These are phyloP conservation scores for Rutilus rutilus DNA, from an alignment of 2,113 vertebrate genomes.

Conservation along the genomic window DNA sequence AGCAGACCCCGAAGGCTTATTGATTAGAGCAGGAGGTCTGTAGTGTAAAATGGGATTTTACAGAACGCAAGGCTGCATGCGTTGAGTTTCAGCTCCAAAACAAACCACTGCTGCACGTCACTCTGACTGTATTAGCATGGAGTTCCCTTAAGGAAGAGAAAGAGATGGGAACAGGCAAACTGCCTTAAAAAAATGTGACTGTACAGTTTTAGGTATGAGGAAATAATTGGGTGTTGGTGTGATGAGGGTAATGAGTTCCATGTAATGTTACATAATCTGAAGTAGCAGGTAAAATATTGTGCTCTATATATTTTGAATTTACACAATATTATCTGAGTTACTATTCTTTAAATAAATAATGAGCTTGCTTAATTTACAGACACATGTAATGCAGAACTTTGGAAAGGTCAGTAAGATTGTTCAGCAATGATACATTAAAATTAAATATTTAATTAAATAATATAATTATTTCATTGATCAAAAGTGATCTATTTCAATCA, in stretches of 20 bases:
- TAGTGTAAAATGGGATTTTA: slow-evolving; percentile 48
- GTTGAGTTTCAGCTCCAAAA: slow-evolving; percentile 5
- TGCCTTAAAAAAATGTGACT: not conserved
- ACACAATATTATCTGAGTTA: not conserved
- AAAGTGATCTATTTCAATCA: no score
- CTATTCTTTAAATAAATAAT: not conserved
- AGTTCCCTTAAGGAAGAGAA: slow-evolving; percentile 25
- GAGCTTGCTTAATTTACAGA: not conserved
- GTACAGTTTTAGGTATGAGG: not conserved
- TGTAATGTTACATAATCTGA: not conserved
- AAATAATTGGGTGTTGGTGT: not conserved
- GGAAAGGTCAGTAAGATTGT: not conserved
- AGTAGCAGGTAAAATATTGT: not conserved
- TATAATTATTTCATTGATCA: no score
- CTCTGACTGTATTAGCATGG: slow-evolving; percentile 34
- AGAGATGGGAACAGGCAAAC: not conserved
- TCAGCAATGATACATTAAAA: not conserved
- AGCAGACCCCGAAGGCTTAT: slow-evolving; percentile 53
- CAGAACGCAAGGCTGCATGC: slow-evolving; percentile 20
- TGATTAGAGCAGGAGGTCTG: slow-evolving; percentile 47
- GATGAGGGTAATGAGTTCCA: not conserved
- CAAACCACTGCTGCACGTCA: slow-evolving; percentile 18
- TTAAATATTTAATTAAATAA: no score
- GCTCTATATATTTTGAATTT: no score
- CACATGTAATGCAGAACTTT: not conserved